phyloP scores from a whole-genome alignment of 2,888 invertebrate genomes.

The Dendrolimus houi region DNA sequence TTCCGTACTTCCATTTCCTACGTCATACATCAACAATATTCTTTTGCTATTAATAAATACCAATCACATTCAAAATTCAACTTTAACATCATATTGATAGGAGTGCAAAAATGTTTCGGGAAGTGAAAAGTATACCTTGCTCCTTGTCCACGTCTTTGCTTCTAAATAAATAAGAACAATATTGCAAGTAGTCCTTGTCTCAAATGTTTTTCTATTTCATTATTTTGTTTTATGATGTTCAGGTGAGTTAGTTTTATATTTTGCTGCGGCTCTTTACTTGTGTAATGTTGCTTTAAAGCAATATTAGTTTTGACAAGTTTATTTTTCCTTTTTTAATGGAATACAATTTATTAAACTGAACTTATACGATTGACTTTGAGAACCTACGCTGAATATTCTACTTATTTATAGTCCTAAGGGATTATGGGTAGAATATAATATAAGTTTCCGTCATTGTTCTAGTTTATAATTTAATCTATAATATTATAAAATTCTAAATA shows the following conservation, averaged over 20 bases:
- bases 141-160: neutral
- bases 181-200: slow-evolving; percentile 10
- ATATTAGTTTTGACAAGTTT: neutral
- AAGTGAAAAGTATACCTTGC: slow-evolving; percentile 4
- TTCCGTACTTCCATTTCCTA: slow-evolving; percentile 39
- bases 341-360: no score
- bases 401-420: no score
- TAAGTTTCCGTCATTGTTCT: no score
- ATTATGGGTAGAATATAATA: no score
- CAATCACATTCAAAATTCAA: neutral
- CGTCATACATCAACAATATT: slow-evolving; percentile 24
- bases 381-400: no score
- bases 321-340: no score
- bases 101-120: neutral
- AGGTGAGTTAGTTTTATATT: neutral
- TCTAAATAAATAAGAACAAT: slow-evolving; percentile 2
- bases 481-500: no score
- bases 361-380: no score
- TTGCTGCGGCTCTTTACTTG: no score
- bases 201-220: slow-evolving; percentile 31
- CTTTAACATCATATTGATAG: neutral
- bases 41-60: neutral
- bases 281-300: neutral
- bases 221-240: slow-evolving; percentile 16
- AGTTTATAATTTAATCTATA: no score